These are phyloP conservation scores for Mercenaria mercenaria DNA, from an alignment of 1,140 invertebrate genomes.

Conservation along the genomic window DNA sequence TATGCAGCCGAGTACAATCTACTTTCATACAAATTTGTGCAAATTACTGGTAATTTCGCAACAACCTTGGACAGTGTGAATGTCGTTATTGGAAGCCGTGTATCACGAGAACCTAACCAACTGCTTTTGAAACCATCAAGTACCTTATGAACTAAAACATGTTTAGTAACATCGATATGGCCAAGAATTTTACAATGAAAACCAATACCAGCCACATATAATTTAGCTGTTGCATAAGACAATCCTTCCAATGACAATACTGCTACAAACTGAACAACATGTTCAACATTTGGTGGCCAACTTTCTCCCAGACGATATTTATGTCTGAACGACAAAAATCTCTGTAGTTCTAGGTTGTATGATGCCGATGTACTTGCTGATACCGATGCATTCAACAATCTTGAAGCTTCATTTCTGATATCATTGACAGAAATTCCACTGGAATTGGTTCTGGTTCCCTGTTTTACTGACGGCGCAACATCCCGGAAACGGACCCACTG, in stretches of 20 bases:
- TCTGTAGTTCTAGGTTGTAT: background rate
- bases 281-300: background rate
- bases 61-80: background rate
- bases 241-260: background rate
- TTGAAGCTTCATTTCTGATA: background rate
- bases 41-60: background rate
- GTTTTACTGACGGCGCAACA: background rate
- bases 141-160: background rate
- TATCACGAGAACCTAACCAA: background rate
- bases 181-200: background rate
- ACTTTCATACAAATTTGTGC: background rate
- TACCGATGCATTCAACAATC: background rate
- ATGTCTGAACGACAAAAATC: background rate
- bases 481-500: background rate
- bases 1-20: background rate
- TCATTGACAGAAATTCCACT: background rate
- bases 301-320: background rate
- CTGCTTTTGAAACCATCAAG: background rate
- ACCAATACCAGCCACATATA: background rate
- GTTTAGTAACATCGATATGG: background rate
- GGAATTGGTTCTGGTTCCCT: background rate
- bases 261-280: background rate
- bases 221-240: background rate
- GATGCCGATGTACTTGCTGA: background rate
- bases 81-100: background rate